Evolutionary conservation across 2,888 invertebrate genomes (phyloP).

Genomic region (Callinectes sapidus): DNA sequence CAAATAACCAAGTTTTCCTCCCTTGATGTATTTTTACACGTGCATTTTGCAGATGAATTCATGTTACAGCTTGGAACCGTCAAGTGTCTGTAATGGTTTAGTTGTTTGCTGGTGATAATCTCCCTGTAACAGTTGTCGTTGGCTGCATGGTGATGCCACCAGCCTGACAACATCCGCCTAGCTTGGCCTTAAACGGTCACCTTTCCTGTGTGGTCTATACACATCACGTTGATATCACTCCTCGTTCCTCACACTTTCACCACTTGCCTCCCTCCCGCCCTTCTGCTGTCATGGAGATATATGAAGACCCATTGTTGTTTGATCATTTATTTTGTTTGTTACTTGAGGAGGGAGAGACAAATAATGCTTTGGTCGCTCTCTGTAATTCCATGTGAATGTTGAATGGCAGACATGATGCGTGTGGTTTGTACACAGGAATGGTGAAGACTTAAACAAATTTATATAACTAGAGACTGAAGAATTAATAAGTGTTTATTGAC

Average conservation of each 20-base stretch:
- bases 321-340: neutral
- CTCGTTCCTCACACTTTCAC: neutral
- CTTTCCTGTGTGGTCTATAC: neutral
- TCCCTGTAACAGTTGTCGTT: neutral
- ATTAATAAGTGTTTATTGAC: neutral
- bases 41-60: slow-evolving; percentile 16
- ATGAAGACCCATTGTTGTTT: neutral
- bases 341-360: neutral
- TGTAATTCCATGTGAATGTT: neutral
- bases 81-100: neutral
- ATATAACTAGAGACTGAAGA: slow-evolving; percentile 16
- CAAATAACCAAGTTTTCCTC: neutral
- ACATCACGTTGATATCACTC: neutral
- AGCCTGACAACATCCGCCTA: neutral
- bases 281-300: neutral
- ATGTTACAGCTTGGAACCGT: neutral
- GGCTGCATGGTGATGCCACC: slow-evolving; percentile 5
- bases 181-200: slow-evolving; percentile 12
- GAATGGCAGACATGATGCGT: neutral
- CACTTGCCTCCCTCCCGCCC: neutral
- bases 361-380: neutral
- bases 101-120: neutral
- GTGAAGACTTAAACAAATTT: neutral
- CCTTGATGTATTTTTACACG: neutral
- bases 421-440: slow-evolving; percentile 2